A percentile compares a stretch with the other conserved stretches of the same genome.
Conservation (phyloP, 2,113 vertebrate species). For the Gorsachius goisagi region DNA sequence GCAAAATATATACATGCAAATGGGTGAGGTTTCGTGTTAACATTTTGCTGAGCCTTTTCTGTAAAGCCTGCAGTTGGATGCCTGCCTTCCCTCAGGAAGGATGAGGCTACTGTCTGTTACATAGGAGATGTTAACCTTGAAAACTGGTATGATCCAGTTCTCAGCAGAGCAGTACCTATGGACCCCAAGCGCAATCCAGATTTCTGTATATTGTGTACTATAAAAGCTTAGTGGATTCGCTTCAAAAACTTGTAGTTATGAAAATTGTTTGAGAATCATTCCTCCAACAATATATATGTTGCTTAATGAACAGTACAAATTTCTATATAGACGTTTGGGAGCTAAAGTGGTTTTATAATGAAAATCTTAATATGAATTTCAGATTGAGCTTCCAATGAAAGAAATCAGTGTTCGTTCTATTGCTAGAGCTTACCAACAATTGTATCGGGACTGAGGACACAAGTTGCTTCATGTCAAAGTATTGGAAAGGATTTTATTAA, state of each 20-base stretch:
- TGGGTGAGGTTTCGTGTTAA: not conserved
- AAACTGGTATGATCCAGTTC: not conserved
- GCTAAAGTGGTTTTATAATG: not conserved
- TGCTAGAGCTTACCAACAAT: not conserved
- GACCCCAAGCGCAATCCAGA: not conserved
- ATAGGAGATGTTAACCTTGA: not conserved
- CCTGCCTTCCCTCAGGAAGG: not conserved
- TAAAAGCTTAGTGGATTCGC: not conserved
- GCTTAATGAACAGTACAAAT: not conserved
- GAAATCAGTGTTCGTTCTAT: not conserved
- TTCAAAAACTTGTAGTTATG: not conserved
- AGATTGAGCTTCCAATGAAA: not conserved
- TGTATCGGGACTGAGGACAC: not conserved
- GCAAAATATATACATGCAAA: not conserved
- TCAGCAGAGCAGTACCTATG: not conserved
- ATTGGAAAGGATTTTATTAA: not conserved
- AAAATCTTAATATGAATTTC: not conserved
- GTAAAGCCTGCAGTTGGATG: not conserved
- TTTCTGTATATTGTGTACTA: not conserved
- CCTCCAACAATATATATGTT: not conserved
- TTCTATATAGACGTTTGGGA: not conserved
- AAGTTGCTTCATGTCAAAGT: not conserved
- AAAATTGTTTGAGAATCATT: not conserved
- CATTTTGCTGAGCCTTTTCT: not conserved
- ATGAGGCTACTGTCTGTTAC: not conserved